Base-by-base conservation (phyloP, 2,797 vertebrate genomes). In the Poeciliopsis turneri region DNA sequence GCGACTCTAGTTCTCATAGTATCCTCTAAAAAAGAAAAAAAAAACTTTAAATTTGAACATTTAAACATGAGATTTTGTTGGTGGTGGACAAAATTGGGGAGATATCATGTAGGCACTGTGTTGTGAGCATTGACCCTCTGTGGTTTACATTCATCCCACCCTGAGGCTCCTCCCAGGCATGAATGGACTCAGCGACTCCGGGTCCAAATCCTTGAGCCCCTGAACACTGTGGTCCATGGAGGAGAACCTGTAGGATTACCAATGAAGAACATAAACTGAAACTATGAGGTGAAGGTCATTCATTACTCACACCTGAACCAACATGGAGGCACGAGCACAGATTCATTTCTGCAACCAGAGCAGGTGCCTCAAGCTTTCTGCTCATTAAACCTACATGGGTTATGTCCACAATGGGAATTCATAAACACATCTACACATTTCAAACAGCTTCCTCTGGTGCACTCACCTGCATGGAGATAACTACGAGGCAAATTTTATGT, bases 191-290 rank as follows among this genome's bases (percentile, higher is more conserved):
- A 36, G 8, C 16, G 13, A 66, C 30, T 16, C 16, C 8, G 9
- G 33, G 28, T 66, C 61, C 12, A 66, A 66, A 66, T 36, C 30
- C 33, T 7, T 4, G 33, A 23, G 33, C 16, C 33, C 33, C 33
- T 66, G 61, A 66, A 39, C 30, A 5, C 16, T 39, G 30, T 33
- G 61, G 61, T 66, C 16, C 33, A 23, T 59, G 55, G 55, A 36
- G 61, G 75, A 84, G 76, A 81, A 82, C 71, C 77, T 68, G 49
- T 66, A 77, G 83, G 83, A 87, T 91, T 88, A 90, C 85, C 86
- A 89, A 89, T 86, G 68, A 82, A 76, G 82, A 83, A 66, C 3
- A 66, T 20, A 66, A 18, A 23, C 33, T 20, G 33, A 39, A 82
- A 79, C 82, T 64, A 0, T 23, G 74, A 82, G 82, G 72, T 72